A percentile compares a stretch with the other conserved stretches of the same genome.
Evolutionary conservation across 1,140 invertebrate genomes (phyloP).

Genomic region (Papilio polyxenes): DNA sequence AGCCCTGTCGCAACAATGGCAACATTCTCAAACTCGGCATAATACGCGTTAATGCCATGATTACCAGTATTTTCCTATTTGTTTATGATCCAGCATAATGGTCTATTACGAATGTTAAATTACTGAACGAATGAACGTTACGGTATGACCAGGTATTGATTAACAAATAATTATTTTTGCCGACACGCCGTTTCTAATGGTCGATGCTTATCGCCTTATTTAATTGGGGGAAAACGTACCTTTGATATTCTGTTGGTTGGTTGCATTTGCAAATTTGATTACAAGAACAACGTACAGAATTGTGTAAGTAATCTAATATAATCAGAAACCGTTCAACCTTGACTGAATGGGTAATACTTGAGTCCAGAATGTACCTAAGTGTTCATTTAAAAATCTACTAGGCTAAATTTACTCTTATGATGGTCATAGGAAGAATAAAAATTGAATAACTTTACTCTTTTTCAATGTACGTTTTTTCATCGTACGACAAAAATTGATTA

Average conservation of each 20-base stretch:
- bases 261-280: not conserved
- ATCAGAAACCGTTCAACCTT: too few species aligned
- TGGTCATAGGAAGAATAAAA: too few species aligned
- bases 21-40: slow-evolving; percentile 40
- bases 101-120: slow-evolving; percentile 65
- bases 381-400: too few species aligned
- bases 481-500: too few species aligned
- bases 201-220: slow-evolving; percentile 22
- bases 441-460: too few species aligned
- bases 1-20: slow-evolving; percentile 35
- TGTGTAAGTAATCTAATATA: too few species aligned
- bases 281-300: not conserved
- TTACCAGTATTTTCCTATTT: slow-evolving; percentile 65
- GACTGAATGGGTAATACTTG: too few species aligned
- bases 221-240: slow-evolving; percentile 34
- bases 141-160: slow-evolving; percentile 34
- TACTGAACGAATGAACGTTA: slow-evolving; percentile 38
- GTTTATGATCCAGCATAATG: slow-evolving; percentile 64
- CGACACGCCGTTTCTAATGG: slow-evolving; percentile 1
- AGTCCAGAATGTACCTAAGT: too few species aligned
- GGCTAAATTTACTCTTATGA: too few species aligned
- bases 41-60: slow-evolving; percentile 62
- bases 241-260: not conserved
- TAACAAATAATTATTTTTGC: slow-evolving; percentile 38
- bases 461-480: too few species aligned